A percentile compares a stretch with the other conserved stretches of the same genome.
Conservation (phyloP, 2,888 invertebrate species). For the Acholoe squamosa region DNA sequence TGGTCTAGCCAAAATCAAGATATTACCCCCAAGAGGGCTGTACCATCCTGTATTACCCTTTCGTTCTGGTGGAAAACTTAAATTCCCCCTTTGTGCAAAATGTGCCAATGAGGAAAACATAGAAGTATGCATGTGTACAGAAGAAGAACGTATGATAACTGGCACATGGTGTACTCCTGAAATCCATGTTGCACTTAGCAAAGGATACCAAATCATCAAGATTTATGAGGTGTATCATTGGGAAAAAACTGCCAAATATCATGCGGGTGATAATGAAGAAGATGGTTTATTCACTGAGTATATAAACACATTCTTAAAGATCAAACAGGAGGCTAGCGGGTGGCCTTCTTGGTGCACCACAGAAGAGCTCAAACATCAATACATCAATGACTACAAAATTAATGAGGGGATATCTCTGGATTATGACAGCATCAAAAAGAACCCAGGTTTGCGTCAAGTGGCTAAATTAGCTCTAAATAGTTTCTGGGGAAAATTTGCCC, state of each 20-base stretch:
- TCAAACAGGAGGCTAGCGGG: conserved; percentile 71
- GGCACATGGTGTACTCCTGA: conserved; percentile 79
- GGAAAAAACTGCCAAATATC: conserved; percentile 68
- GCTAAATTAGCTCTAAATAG: conserved; percentile 71
- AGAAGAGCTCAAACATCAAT: conserved; percentile 69
- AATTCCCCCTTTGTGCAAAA: too few species aligned
- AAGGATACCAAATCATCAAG: neutral
- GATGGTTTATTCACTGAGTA: conserved; percentile 74
- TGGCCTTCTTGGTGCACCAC: conserved; percentile 68
- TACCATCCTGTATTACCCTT: too few species aligned
- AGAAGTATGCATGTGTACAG: neutral
- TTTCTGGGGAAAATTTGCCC: conserved; percentile 73
- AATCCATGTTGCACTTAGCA: conserved; percentile 61
- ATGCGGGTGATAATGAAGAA: conserved; percentile 71
- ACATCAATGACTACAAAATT: conserved; percentile 66
- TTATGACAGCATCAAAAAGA: conserved; percentile 67
- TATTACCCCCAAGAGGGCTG: too few species aligned
- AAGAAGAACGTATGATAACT: conserved; percentile 59
- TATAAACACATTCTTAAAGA: conserved; percentile 72
- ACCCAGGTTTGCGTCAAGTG: conserved; percentile 69
- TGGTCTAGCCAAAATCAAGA: too few species aligned
- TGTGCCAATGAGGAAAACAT: too few species aligned
- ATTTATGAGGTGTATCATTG: conserved; percentile 1
- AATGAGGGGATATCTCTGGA: conserved; percentile 68
- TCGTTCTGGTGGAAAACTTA: too few species aligned